Conservation (phyloP, 1,140 invertebrate genomes). For the Dendrolimus kikuchii region DNA sequence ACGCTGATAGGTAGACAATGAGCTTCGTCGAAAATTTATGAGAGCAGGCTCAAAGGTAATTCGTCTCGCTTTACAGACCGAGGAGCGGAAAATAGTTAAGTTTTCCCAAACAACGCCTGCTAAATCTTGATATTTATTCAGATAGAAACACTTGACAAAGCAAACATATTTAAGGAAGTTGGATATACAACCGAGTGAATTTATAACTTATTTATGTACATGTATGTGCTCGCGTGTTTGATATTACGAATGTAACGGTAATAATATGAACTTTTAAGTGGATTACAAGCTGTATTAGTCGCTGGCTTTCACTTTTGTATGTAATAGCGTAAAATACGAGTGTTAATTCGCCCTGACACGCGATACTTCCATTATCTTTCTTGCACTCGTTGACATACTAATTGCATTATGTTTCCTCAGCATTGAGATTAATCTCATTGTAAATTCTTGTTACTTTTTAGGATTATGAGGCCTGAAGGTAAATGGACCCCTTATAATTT, state of each 20-base stretch:
- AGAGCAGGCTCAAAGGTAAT: constrained; percentile 20
- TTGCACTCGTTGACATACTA: constrained; percentile 7
- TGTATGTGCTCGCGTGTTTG: too few species aligned
- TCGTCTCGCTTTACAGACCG: constrained; percentile 11
- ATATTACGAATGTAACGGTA: constrained; percentile 10
- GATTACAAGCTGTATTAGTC: constrained; percentile 42
- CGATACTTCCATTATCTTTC: constrained; percentile 41
- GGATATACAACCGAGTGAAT: too few species aligned
- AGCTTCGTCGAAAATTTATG: constrained; percentile 32
- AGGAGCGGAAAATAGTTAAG: constrained; percentile 11
- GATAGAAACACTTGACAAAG: too few species aligned
- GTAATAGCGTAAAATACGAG: constrained; percentile 36
- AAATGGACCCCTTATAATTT: too few species aligned
- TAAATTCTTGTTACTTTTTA: too few species aligned
- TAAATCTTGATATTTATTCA: too few species aligned
- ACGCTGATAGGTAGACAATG: constrained; percentile 39
- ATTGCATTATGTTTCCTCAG: not conserved
- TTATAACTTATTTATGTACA: too few species aligned
- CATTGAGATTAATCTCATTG: too few species aligned
- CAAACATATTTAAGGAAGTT: too few species aligned
- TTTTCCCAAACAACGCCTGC: constrained; percentile 4
- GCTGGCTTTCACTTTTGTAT: constrained; percentile 32
- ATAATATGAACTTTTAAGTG: constrained; percentile 38
- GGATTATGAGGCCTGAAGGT: too few species aligned
- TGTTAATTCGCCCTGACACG: constrained; percentile 45